Evolutionary conservation across 2,113 vertebrate genomes (phyloP).

Genomic region (Delphinapterus leucas): DNA sequence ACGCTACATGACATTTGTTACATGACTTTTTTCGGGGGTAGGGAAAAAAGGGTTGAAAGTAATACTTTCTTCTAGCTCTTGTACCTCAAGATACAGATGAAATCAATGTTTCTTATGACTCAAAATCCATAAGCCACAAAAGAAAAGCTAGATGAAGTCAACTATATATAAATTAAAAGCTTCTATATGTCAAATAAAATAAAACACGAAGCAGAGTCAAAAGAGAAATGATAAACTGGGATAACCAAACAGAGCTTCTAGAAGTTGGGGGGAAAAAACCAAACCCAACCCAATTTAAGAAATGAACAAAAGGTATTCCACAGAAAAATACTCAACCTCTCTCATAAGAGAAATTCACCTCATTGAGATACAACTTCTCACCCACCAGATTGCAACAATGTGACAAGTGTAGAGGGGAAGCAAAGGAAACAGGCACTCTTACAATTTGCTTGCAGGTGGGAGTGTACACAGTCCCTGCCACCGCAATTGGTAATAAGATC

Average conservation of each 20-base stretch:
- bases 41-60: neutral
- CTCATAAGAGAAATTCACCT: neutral
- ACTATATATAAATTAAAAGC: neutral
- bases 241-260: neutral
- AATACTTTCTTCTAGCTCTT: neutral
- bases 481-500: neutral
- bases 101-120: neutral
- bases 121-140: neutral
- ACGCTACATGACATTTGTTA: neutral
- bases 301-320: neutral
- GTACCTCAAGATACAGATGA: neutral
- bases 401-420: neutral
- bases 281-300: neutral
- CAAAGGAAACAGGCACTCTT: neutral
- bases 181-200: neutral
- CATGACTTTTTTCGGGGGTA: neutral
- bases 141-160: neutral
- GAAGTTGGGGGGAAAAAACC: neutral
- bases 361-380: neutral
- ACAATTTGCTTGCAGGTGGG: neutral
- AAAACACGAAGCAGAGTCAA: neutral
- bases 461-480: neutral
- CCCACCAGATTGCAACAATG: neutral
- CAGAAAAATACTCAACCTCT: neutral
- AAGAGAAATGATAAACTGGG: neutral